These are phyloP conservation scores for Drosophila funebris DNA, from an alignment of 1,140 invertebrate species.

Conservation along the genomic window DNA sequence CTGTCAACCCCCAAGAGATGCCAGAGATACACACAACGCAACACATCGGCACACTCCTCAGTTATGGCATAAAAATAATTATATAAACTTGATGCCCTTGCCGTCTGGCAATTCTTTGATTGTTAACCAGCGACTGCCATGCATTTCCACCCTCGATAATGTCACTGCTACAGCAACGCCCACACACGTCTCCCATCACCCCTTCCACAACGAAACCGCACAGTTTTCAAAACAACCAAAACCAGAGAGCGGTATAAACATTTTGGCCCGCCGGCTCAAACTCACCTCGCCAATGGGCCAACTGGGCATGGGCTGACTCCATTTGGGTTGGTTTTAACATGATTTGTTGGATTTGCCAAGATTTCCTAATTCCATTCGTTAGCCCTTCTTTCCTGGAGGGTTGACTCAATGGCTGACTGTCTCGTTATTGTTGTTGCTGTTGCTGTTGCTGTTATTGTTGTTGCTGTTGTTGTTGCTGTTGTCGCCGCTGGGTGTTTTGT, in stretches of 20 bases:
- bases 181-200: not conserved
- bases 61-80: constrained; percentile 81
- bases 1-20: constrained; percentile 50
- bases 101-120: constrained; percentile 69
- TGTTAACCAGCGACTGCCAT: constrained; percentile 38
- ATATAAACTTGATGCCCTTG: constrained; percentile 74
- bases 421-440: not conserved
- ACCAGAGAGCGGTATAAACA: constrained; percentile 72
- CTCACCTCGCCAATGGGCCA: constrained; percentile 21
- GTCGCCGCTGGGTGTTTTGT: constrained; percentile 37
- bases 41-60: constrained; percentile 37
- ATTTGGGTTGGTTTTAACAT: constrained; percentile 74
- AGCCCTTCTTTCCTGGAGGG: constrained; percentile 42
- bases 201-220: constrained; percentile 44
- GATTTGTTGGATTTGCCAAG: constrained; percentile 81
- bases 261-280: constrained; percentile 47
- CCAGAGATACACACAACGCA: constrained; percentile 31
- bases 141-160: constrained; percentile 73
- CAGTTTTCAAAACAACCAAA: constrained; percentile 74
- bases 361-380: constrained; percentile 82
- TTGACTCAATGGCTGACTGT: constrained; percentile 12
- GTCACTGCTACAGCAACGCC: constrained; percentile 39
- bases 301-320: constrained; percentile 3
- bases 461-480: not conserved
- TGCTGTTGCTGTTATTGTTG: not conserved